Percentiles rank a stretch among this genome's conserved stretches.
Conservation (phyloP, 2,113 vertebrate species). For the Oryzias curvinotus region DNA sequence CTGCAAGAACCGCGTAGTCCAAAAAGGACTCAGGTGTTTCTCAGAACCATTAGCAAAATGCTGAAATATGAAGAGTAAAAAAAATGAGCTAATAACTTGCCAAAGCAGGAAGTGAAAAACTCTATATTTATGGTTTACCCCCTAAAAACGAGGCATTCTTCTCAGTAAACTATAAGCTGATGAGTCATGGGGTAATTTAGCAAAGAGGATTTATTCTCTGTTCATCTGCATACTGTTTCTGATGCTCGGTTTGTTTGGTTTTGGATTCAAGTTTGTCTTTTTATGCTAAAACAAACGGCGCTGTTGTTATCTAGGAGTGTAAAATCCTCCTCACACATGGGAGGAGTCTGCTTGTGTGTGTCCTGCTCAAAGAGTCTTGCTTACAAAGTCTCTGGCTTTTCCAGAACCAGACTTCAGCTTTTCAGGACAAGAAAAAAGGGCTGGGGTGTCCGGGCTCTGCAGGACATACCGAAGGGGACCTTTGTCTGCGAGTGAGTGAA, state of each 20-base stretch:
- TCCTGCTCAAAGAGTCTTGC: not conserved
- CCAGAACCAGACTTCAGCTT: conserved; percentile 89
- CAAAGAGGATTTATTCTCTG: not conserved
- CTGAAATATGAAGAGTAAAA: too few relatives aligned
- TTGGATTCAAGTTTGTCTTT: not conserved
- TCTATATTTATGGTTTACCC: too few relatives aligned
- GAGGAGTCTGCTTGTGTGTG: too few relatives aligned
- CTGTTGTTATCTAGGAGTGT: too few relatives aligned
- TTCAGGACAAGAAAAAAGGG: conserved; percentile 91
- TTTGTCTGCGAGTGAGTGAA: conserved; percentile 96
- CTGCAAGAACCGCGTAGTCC: conserved; percentile 95
- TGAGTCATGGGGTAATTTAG: too few relatives aligned
- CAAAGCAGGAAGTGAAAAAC: too few relatives aligned
- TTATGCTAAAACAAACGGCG: not conserved
- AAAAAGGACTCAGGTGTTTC: conserved; percentile 89
- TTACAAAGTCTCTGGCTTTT: conserved; percentile 21
- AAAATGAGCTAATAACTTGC: too few relatives aligned
- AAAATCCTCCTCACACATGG: too few relatives aligned
- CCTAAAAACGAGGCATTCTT: too few relatives aligned
- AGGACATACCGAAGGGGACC: conserved; percentile 91
- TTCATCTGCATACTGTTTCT: not conserved
- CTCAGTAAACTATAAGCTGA: too few relatives aligned
- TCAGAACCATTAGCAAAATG: too few relatives aligned
- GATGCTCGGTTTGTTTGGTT: not conserved
- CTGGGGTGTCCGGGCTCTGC: conserved; percentile 92